phyloP scores from a whole-genome alignment of 2,888 invertebrate genomes.

The Ypsolopha scabrella region DNA sequence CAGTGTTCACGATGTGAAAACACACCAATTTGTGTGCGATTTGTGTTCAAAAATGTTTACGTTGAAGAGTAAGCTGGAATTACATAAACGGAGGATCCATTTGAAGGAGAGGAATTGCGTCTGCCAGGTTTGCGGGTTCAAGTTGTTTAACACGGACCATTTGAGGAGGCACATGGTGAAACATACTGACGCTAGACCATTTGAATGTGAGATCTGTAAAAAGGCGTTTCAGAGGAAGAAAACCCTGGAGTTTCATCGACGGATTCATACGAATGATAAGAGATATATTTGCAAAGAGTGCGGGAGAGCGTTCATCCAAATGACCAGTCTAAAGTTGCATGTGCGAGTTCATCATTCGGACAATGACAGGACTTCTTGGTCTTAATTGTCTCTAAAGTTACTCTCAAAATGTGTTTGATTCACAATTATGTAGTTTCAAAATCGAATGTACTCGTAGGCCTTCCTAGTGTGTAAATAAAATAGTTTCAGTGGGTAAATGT shows the following conservation, averaged over 20 bases:
- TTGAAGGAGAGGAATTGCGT: conserved; percentile 36
- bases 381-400: too few species aligned
- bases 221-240: conserved; percentile 70
- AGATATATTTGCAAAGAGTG: conserved; percentile 65
- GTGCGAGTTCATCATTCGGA: conserved; percentile 57
- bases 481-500: too few species aligned
- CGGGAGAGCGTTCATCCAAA: conserved; percentile 67
- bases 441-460: too few species aligned
- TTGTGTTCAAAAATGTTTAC: conserved; percentile 36
- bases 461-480: too few species aligned
- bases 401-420: too few species aligned
- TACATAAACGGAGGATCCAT: conserved; percentile 43
- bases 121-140: conserved; percentile 48
- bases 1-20: conserved; percentile 38
- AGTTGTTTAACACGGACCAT: conserved; percentile 47
- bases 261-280: conserved; percentile 68
- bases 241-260: conserved; percentile 62
- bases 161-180: conserved; percentile 65
- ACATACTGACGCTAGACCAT: conserved; percentile 68
- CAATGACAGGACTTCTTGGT: not conserved
- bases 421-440: too few species aligned
- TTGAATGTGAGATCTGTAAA: conserved; percentile 65
- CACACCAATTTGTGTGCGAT: conserved; percentile 38
- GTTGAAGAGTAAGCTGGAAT: conserved; percentile 28
- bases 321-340: conserved; percentile 68